A percentile compares a stretch with the other conserved stretches of the same genome.
Conservation (phyloP, 2,797 vertebrate genomes). For the Anguilla obscura region DNA sequence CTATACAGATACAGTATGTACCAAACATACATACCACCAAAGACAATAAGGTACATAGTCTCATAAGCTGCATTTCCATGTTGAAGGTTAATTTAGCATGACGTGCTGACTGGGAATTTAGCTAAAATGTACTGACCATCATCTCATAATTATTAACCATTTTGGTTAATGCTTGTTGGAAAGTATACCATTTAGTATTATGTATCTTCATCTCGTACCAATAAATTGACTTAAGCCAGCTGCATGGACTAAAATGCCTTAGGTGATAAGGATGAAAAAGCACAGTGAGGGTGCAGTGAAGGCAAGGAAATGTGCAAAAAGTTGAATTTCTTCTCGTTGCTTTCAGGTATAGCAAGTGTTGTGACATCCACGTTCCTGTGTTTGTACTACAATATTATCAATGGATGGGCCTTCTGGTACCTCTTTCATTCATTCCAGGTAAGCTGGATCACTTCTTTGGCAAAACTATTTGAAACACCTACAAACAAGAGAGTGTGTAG, state of each 20-base stretch:
- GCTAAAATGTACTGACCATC: neutral
- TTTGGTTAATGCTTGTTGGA: neutral
- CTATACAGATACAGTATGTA: no score
- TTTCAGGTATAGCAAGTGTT: slow-evolving; percentile 84
- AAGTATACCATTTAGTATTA: neutral
- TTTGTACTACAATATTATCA: slow-evolving; percentile 93
- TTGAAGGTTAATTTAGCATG: neutral
- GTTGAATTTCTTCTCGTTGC: neutral
- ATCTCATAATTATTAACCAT: neutral
- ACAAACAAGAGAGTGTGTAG: no score
- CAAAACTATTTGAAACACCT: neutral
- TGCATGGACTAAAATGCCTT: neutral
- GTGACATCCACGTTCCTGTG: slow-evolving; percentile 85
- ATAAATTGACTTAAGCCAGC: neutral
- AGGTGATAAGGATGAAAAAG: neutral
- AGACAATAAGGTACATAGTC: no score
- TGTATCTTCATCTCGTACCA: neutral
- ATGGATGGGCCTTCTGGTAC: slow-evolving; percentile 96
- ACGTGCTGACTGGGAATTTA: neutral
- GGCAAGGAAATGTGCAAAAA: neutral
- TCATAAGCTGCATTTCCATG: neutral
- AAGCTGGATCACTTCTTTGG: slow-evolving; percentile 37
- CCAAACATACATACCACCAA: no score
- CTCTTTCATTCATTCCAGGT: slow-evolving; percentile 97
- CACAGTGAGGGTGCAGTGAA: neutral